phyloP scores from a whole-genome alignment of 35 echinoderm and acorn worm genomes.

The Heliocidaris erythrogramma region DNA sequence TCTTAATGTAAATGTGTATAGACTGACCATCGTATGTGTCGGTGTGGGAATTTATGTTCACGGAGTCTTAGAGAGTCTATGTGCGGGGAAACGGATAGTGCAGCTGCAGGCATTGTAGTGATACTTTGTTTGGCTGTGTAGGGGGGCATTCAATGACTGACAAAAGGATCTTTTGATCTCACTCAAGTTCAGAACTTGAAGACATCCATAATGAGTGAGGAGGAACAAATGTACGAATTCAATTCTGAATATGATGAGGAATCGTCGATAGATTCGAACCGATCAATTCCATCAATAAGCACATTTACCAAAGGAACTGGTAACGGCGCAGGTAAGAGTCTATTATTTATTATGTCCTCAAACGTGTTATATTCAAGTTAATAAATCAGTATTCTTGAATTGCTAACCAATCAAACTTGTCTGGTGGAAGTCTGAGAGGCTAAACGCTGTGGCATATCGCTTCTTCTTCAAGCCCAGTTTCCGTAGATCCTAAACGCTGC shows the following conservation, averaged over 20 bases:
- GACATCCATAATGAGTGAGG: slow-evolving; percentile 2
- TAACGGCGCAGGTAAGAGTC: slow-evolving; percentile 6
- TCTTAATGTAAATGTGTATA: slow-evolving; percentile 15
- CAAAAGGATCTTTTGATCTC: not conserved
- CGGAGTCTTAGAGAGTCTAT: not conserved
- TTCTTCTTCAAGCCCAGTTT: too few relatives aligned
- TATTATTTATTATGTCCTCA: not conserved
- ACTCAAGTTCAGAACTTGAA: not conserved
- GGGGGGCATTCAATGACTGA: not conserved
- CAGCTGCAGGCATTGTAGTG: not conserved
- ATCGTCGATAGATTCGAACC: not conserved
- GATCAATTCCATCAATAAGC: slow-evolving; percentile 25
- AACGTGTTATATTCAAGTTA: not conserved
- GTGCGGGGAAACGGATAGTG: not conserved
- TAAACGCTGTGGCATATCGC: too few relatives aligned
- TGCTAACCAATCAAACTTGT: too few relatives aligned
- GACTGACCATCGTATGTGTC: slow-evolving; percentile 27
- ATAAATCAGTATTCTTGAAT: too few relatives aligned
- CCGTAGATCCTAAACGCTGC: too few relatives aligned
- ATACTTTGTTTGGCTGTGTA: not conserved
- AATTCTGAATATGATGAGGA: not conserved
- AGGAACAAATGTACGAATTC: not conserved
- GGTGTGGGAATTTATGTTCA: slow-evolving; percentile 9
- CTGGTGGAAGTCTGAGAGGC: too few relatives aligned
- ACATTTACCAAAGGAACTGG: slow-evolving; percentile 6